Conservation (phyloP, 2,113 vertebrate genomes). For the Calypte anna region DNA sequence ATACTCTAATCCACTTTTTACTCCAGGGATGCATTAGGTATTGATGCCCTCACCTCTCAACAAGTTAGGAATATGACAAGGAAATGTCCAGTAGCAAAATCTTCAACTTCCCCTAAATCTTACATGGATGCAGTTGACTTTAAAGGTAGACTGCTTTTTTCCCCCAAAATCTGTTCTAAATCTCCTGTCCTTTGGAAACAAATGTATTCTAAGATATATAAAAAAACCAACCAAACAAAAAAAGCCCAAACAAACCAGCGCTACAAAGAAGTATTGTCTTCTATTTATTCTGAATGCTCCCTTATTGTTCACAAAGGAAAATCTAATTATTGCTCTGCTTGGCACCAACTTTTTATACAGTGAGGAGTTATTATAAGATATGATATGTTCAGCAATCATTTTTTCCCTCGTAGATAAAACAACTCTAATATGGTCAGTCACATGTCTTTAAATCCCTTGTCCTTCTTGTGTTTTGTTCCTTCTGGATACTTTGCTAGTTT, state of each 20-base stretch:
- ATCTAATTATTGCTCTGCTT: neutral
- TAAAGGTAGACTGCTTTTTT: neutral
- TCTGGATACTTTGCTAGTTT: neutral
- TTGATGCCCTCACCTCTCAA: neutral
- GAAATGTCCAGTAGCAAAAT: neutral
- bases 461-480: neutral
- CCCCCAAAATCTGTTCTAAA: neutral
- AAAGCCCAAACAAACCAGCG: too few species aligned
- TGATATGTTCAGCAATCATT: neutral
- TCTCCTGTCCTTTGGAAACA: neutral
- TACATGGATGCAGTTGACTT: neutral
- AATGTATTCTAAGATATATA: neutral
- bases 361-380: neutral
- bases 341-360: neutral
- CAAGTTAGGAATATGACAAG: too few species aligned
- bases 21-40: neutral
- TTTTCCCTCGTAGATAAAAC: neutral
- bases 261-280: neutral
- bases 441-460: neutral
- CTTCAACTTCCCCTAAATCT: neutral
- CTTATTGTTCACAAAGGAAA: neutral
- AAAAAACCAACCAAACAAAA: neutral
- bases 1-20: neutral
- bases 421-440: neutral
- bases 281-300: neutral